Base-by-base conservation (phyloP, 1,140 invertebrate genomes). In the Drosophila dunni region DNA sequence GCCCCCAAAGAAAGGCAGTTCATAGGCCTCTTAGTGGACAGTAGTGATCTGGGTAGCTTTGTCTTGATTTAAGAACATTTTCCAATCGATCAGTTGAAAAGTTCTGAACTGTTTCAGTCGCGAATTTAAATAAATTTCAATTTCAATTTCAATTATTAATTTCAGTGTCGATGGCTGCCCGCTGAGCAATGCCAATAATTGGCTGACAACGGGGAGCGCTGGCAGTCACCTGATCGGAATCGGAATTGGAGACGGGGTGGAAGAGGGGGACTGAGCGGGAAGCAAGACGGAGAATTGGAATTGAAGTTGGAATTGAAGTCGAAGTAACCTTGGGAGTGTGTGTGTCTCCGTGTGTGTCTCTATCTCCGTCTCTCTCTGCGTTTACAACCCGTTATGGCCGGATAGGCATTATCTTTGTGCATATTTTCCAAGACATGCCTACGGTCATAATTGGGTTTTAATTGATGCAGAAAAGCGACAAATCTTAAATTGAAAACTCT, bases 361-460 rank as follows among this genome's bases (percentile, higher is more conserved):
- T 61, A n/a, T 45, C 13, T 44, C 38, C 48, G 58, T 48, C 44
- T 48, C 24, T 48, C 48, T 48, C 36, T 48, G 58, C 36, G 54
- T 54, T 44, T 51, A 57, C 51, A 86, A 88, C 83, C 79, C 83
- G 82, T 88, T 86, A 62, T 69, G 75, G 38, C 75, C 78, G 71
- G 71, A 85, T 73, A 72, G 70, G 51, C 73, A 81, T 73, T 78
- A 81, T 81, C 74, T 61, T n/a, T 40, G 63, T 57, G 61, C 48
- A 62, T 61, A 79, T 76, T 85, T 78, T 78, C 82, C 75, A 66
- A 75, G 75, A 56, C 82, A 68, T 60, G 81, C 58, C 78, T 77
- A 72, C 45, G 74, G 69, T 75, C 70, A 79, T 86, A 86, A 86
- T 86, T 86, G 76, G 57, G 75, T 61, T 82, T 85, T 81, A 86